Base-by-base conservation (phyloP, 1,140 invertebrate species). In the Rhagoletis zephyria region DNA sequence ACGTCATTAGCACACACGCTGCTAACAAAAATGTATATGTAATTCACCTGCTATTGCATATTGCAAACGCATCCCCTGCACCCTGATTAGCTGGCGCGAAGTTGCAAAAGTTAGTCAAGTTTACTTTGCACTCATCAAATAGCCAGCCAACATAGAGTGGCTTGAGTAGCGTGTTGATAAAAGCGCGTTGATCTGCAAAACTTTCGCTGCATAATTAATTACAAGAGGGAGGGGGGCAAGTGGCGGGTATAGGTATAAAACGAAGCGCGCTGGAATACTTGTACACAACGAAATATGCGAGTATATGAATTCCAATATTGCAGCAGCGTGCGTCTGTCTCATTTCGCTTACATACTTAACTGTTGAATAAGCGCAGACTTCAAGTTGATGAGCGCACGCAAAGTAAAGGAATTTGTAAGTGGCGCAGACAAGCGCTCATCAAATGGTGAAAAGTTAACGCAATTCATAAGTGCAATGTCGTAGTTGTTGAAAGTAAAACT, bases 41-140 rank as follows among this genome's bases (percentile, higher is more conserved):
- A 65, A 40, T 45, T 48, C 12, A 74, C 10, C 3, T 45, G 12
- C 67, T 14, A 12, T 42, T 74, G 48, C 3, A 42, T 2, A 81
- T 9, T 19, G 16, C 74, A 51, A 51, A 81, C 16, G 45, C 51
- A 30, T 48, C n/a, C 61, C 16, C 74, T n/a, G 16, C 70, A 74
- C 12, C 70, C 45, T 74, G 48, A 81, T 81, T 81, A 81, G 74
- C 74, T 56, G 67, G 67, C 67, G 67, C 67, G 48, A 74, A 74
- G 42, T 56, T 56, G 6, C 74, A 81, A 0, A 81, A 81, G 16
- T 81, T 81, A 56, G 12, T n/a, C 48, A 56, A 3, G 74, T 30
- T 81, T 81, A 81, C 74, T 56, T 81, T 81, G 74, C n/a, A 81
- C 67, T 74, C 67, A 81, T 56, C n/a, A 67, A n/a, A 5, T 48